phyloP scores from a whole-genome alignment of 2,888 invertebrate genomes.

The Spodoptera littoralis region DNA sequence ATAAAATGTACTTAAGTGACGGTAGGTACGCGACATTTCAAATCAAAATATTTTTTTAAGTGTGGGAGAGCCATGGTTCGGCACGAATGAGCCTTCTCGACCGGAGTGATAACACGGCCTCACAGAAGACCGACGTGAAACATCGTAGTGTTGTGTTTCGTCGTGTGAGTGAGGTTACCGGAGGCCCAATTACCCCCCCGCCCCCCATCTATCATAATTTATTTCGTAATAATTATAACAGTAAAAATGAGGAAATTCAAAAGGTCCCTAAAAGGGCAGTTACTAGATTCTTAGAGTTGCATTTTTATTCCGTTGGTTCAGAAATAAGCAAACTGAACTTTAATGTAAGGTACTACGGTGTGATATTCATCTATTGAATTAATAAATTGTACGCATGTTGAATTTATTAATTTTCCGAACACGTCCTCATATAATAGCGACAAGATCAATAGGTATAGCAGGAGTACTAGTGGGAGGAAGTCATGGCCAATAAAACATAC shows the following conservation, averaged over 20 bases:
- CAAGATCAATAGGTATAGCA: slow-evolving; percentile 60
- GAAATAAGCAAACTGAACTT: slow-evolving; percentile 21
- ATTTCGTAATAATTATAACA: too few species aligned
- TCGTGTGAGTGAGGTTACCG: too few species aligned
- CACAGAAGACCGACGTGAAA: too few species aligned
- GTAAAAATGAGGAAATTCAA: background rate
- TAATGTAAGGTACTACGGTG: slow-evolving; percentile 18
- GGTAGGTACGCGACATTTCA: too few species aligned
- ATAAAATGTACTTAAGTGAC: too few species aligned
- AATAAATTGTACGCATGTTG: slow-evolving; percentile 13
- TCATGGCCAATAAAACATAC: slow-evolving; percentile 63
- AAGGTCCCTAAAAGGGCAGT: background rate
- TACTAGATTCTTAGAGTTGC: background rate
- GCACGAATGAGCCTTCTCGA: too few species aligned
- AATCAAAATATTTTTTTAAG: too few species aligned
- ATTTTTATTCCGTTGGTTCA: slow-evolving; percentile 2
- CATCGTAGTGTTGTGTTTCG: too few species aligned
- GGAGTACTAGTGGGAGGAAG: slow-evolving; percentile 60
- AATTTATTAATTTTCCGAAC: slow-evolving; percentile 62
- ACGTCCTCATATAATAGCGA: slow-evolving; percentile 64
- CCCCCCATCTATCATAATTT: too few species aligned
- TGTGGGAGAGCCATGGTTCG: too few species aligned
- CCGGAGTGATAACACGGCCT: too few species aligned
- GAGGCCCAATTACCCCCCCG: too few species aligned
- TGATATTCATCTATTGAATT: slow-evolving; percentile 38